phyloP scores from a whole-genome alignment of 92 coral and sea anemone species.

The Paramuricea clavata region DNA sequence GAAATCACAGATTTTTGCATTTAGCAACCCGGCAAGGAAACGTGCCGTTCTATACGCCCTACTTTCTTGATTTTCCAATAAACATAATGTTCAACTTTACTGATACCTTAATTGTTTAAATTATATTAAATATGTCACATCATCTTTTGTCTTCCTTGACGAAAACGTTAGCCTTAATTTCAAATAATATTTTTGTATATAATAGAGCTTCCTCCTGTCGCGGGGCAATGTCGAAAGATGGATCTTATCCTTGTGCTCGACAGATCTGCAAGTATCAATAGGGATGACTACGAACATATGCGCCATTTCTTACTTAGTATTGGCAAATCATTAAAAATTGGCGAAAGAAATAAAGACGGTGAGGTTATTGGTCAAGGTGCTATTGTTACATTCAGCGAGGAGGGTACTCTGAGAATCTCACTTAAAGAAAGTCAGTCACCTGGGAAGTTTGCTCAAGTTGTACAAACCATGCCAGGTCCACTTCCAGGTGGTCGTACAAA shows the following conservation, averaged over 20 bases:
- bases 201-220: background rate
- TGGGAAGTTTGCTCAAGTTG: background rate
- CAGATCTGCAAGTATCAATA: constrained; percentile 7
- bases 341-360: background rate
- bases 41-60: too few species aligned
- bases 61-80: too few species aligned
- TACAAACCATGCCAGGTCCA: constrained; percentile 16
- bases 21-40: too few species aligned
- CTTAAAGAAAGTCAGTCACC: constrained; percentile 22
- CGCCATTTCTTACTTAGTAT: background rate
- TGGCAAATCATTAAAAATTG: constrained; percentile 1
- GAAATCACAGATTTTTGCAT: too few species aligned
- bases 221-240: constrained; percentile 1
- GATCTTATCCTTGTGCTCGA: constrained; percentile 20
- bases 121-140: too few species aligned
- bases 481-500: constrained; percentile 23
- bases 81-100: too few species aligned
- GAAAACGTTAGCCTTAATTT: too few species aligned
- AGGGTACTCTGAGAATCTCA: background rate
- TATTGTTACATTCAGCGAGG: constrained; percentile 31
- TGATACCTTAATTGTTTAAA: too few species aligned
- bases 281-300: constrained; percentile 2
- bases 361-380: constrained; percentile 30
- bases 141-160: too few species aligned
- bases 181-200: background rate